Percentiles rank a stretch among this genome's conserved stretches.
Conservation (phyloP, 2,888 invertebrate genomes). For the Dynastes hyllus region DNA sequence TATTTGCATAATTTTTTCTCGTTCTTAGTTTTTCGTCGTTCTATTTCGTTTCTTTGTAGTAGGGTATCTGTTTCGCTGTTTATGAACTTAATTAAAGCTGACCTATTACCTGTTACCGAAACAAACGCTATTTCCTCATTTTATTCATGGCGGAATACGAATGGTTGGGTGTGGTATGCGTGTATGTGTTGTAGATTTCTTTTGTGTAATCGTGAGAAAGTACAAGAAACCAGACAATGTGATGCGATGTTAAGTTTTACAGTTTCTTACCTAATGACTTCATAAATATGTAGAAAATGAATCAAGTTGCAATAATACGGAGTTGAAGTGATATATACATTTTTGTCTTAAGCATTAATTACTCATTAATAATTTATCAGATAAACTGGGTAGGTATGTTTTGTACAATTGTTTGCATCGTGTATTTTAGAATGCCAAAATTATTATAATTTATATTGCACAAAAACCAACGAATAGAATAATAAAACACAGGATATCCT, state of each 20-base stretch:
- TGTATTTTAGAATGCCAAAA: background rate
- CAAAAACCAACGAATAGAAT: background rate
- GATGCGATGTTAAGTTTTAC: constrained; percentile 42
- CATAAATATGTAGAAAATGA: constrained; percentile 42
- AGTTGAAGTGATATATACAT: background rate
- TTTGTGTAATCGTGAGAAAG: constrained; percentile 46
- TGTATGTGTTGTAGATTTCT: constrained; percentile 41
- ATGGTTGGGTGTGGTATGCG: constrained; percentile 27
- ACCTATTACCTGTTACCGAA: constrained; percentile 45
- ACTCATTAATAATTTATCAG: constrained; percentile 30
- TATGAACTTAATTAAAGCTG: constrained; percentile 44
- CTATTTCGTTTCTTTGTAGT: constrained; percentile 38
- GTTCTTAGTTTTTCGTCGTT: constrained; percentile 26
- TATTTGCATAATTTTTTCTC: constrained; percentile 48
- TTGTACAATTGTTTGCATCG: too few relatives aligned
- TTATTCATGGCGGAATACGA: constrained; percentile 28
- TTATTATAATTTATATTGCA: background rate
- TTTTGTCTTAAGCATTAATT: constrained; percentile 16
- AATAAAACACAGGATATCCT: constrained; percentile 7
- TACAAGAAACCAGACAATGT: constrained; percentile 35
- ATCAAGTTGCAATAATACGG: constrained; percentile 28
- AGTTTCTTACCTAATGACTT: constrained; percentile 45
- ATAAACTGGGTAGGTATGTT: background rate
- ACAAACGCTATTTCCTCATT: constrained; percentile 45
- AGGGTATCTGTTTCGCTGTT: constrained; percentile 16